Conservation (phyloP, 2,113 vertebrate species). For the Otolemur garnettii region DNA sequence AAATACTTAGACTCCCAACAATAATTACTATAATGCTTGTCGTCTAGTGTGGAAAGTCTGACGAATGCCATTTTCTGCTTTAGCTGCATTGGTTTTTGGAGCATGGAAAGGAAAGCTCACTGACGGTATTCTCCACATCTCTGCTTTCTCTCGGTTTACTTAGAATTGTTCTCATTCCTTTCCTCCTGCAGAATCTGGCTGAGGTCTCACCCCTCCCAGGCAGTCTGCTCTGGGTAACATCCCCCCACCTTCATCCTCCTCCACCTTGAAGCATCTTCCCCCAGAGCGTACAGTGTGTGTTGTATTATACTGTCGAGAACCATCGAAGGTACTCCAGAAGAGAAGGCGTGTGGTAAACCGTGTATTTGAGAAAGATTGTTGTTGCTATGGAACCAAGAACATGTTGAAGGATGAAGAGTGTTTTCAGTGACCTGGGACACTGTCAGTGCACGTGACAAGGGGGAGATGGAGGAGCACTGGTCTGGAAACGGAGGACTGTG, state of each 20-base stretch:
- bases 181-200: neutral
- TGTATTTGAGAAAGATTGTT: neutral
- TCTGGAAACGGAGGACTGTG: neutral
- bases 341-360: neutral
- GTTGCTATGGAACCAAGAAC: neutral
- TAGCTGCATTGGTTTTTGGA: neutral
- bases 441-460: neutral
- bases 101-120: neutral
- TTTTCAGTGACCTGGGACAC: neutral
- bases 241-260: neutral
- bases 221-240: neutral
- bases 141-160: neutral
- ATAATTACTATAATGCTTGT: neutral
- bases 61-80: conserved; percentile 34
- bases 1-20: conserved; percentile 49
- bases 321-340: neutral
- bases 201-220: neutral
- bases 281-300: neutral
- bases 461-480: neutral
- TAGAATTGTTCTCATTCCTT: neutral
- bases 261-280: neutral
- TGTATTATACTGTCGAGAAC: neutral
- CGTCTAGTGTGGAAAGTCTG: neutral
- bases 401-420: no score
- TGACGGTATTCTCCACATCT: neutral